Base-by-base conservation (phyloP, 2,888 invertebrate genomes). In the Doris montereyensis region DNA sequence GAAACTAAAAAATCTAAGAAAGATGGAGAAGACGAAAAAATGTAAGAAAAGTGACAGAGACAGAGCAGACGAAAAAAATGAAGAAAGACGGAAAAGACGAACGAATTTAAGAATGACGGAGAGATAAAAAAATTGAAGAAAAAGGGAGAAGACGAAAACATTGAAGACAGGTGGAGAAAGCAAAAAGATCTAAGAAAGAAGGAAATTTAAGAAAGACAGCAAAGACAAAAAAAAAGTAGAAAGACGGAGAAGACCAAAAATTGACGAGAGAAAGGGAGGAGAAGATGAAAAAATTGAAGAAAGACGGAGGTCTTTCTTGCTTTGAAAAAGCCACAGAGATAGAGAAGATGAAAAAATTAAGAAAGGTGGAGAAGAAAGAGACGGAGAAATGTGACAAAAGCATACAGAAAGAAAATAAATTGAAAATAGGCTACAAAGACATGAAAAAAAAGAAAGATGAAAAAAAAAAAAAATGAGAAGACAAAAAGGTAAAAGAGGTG, bases 11-110 rank as follows among this genome's bases (percentile, higher is more conserved):
- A n/a, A 2, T 52, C 8, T 41, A 72, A 70, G 32, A 17, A 70
- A 34, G 32, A 70, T n/a, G 70, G 34, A 28, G n/a, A 70, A 34
- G 70, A 70, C 17, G 70, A 70, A 34, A 34, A 70, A n/a, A 2
- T 52, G 17, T 41, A 72, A 30, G 26, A 52, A 24, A 17, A 72
- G 28, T 41, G 17, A 41, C 8, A 41, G 17, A 41, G 52, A 41
- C 5, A 17, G 17, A 41, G 52, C 5, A 41, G 52, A 41, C 5
- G 52, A 41, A 41, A 17, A 41, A 41, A 17, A 41, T 10, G 52
- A 41, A 41, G 52, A 41, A 41, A 17, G 17, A n/a, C n/a, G n/a
- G n/a, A n/a, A 28, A 28, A 28, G 8, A 30, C 5, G 68, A 26
- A 26, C 2, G 8, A 28, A 30, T 8, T 8, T 5, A 26, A 68